Evolutionary conservation across 2,113 vertebrate genomes (phyloP).

Genomic region (Podocnemis expansa): DNA sequence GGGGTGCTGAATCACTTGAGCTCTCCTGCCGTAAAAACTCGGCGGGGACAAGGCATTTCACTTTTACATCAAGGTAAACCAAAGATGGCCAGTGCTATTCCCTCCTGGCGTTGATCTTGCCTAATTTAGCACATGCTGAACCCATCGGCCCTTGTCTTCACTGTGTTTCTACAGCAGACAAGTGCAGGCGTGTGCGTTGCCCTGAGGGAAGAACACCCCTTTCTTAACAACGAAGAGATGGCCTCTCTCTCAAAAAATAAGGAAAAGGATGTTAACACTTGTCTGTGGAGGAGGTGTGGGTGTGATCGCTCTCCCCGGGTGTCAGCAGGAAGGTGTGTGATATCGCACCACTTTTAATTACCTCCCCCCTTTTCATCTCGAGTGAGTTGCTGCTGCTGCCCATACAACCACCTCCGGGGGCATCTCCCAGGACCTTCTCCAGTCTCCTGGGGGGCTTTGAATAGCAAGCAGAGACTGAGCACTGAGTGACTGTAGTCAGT

Average conservation of each 20-base stretch:
- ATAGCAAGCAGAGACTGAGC: not conserved
- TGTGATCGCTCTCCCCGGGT: conserved; percentile 60
- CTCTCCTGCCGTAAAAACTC: not conserved
- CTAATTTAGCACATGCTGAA: not conserved
- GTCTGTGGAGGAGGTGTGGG: conserved; percentile 46
- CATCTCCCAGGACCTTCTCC: not conserved
- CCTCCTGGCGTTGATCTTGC: not conserved
- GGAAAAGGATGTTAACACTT: conserved; percentile 60
- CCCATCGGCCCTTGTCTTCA: not conserved
- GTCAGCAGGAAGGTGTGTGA: conserved; percentile 58
- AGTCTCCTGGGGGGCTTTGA: not conserved
- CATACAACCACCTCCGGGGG: not conserved
- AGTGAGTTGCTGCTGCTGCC: not conserved
- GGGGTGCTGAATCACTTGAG: not conserved
- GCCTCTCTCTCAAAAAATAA: not conserved
- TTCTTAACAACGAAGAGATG: not conserved
- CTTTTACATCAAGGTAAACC: not conserved
- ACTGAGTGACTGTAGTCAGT: not conserved
- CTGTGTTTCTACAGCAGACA: not conserved
- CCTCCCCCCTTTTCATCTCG: conserved; percentile 5
- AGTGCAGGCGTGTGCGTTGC: not conserved
- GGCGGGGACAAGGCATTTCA: not conserved
- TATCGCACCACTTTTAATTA: conserved; percentile 55
- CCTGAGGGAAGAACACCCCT: not conserved
- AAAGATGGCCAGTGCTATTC: not conserved